Evolutionary conservation across 2,113 vertebrate species (phyloP).

Genomic region (Damaliscus lunatus): DNA sequence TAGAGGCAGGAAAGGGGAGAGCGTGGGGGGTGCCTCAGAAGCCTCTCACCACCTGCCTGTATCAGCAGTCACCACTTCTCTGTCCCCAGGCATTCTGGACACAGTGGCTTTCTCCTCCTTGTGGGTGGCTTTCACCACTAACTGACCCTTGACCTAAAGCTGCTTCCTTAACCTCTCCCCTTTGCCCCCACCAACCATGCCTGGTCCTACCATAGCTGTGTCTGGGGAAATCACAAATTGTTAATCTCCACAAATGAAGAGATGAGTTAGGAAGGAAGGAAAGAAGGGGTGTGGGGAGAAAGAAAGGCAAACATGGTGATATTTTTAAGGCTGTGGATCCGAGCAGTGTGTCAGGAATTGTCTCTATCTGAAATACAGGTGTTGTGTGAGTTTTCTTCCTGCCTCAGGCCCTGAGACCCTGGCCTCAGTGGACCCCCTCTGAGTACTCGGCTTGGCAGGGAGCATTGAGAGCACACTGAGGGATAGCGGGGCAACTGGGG

Average conservation of each 20-base stretch:
- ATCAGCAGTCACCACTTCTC: not conserved
- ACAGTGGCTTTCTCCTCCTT: not conserved
- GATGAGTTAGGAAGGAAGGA: not conserved
- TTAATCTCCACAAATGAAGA: not conserved
- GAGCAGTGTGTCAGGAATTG: not conserved
- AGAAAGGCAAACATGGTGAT: not conserved
- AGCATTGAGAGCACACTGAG: not conserved
- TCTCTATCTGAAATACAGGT: not conserved
- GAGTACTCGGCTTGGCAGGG: not conserved
- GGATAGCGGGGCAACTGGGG: not conserved
- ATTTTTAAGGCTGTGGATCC: not conserved
- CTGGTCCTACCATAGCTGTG: not conserved
- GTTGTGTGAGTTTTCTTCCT: not conserved
- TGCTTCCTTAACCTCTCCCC: not conserved
- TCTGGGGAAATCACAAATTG: not conserved
- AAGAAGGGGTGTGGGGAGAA: not conserved
- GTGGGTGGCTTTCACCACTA: not conserved
- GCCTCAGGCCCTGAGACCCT: not conserved
- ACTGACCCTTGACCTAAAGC: not conserved
- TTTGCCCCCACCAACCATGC: not conserved
- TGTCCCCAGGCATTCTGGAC: not conserved
- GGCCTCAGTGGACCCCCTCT: not conserved
- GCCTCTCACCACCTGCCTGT: not conserved
- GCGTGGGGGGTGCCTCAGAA: accelerated
- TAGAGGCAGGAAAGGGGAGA: not conserved